These are phyloP conservation scores for Pyrrhosoma nymphula DNA, from an alignment of 2,888 invertebrate species.

Conservation along the genomic window DNA sequence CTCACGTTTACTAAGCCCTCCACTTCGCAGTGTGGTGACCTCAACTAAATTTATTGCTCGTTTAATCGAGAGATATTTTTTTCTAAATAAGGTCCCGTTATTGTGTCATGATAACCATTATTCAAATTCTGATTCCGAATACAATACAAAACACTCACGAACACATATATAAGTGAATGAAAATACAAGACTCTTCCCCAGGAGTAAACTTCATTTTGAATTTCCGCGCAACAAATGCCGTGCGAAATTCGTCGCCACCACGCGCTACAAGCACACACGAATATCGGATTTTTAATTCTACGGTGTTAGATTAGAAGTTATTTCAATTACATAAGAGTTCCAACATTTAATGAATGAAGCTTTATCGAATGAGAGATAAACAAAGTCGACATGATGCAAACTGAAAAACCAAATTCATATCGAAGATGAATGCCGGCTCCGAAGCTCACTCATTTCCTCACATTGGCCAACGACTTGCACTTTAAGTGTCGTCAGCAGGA, in stretches of 20 bases:
- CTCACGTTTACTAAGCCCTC: too few species aligned
- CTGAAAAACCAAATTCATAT: background rate
- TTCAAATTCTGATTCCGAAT: too few species aligned
- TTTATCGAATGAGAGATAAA: background rate
- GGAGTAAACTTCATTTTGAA: background rate
- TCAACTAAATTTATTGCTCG: too few species aligned
- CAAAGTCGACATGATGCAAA: background rate
- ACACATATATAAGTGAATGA: too few species aligned
- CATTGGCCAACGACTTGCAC: background rate
- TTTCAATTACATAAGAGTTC: background rate
- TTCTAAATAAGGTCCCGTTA: too few species aligned
- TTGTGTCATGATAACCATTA: too few species aligned
- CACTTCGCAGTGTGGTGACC: too few species aligned
- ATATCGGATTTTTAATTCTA: background rate
- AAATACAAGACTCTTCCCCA: too few species aligned
- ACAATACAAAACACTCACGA: too few species aligned
- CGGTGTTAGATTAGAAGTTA: background rate
- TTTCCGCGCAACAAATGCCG: background rate
- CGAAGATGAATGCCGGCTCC: background rate
- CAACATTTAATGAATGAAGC: background rate
- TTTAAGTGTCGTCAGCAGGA: background rate
- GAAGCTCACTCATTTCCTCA: background rate
- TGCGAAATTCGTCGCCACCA: conserved; percentile 1
- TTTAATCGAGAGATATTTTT: too few species aligned
- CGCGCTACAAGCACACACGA: background rate